Conservation (phyloP, 2,888 invertebrate genomes). For the Mesodorylaimus sp. region DNA sequence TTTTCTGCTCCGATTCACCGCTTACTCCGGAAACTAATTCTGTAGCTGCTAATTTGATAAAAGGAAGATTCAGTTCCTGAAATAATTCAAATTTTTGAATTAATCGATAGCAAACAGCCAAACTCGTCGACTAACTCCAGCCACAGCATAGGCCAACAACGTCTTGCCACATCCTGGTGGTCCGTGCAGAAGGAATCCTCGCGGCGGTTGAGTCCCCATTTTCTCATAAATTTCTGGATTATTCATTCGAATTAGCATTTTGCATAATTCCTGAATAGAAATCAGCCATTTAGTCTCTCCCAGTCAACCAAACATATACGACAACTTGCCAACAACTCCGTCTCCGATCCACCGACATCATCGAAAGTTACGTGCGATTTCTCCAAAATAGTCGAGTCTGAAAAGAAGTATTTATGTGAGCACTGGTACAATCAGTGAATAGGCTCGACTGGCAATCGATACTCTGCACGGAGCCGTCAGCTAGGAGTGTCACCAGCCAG, state of each 20-base stretch:
- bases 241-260: conserved; percentile 61
- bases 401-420: too few relatives aligned
- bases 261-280: conserved; percentile 44
- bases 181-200: conserved; percentile 78
- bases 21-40: conserved; percentile 83
- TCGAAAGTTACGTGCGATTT: too few relatives aligned
- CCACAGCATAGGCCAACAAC: conserved; percentile 36
- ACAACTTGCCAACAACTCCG: too few relatives aligned
- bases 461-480: too few relatives aligned
- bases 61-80: conserved; percentile 59
- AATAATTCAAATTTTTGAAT: conserved; percentile 6
- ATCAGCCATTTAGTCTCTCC: too few relatives aligned
- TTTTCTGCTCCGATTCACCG: conserved; percentile 82
- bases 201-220: conserved; percentile 64
- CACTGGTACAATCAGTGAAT: too few relatives aligned
- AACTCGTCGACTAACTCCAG: conserved; percentile 30
- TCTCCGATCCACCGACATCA: too few relatives aligned
- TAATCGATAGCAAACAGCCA: conserved; percentile 5
- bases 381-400: too few relatives aligned
- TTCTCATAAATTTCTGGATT: conserved; percentile 70
- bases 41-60: conserved; percentile 70
- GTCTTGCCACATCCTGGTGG: conserved; percentile 77
- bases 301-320: too few relatives aligned
- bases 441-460: too few relatives aligned
- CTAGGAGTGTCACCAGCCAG: too few relatives aligned